phyloP scores from a whole-genome alignment of 2,888 invertebrate genomes.

The Aphodius sticticus region DNA sequence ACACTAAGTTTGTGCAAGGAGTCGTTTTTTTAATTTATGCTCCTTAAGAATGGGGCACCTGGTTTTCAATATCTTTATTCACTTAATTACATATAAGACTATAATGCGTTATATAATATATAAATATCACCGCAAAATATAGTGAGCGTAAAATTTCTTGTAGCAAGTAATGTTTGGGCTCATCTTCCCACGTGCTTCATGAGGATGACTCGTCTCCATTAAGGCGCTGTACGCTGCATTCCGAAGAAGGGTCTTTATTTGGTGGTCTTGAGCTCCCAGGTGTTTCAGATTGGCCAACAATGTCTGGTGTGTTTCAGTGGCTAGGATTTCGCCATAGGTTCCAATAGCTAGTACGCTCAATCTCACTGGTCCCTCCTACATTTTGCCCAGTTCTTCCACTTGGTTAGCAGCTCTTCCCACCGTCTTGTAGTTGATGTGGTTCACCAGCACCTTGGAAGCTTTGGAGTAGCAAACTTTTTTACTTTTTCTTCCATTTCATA shows the following conservation, averaged over 20 bases:
- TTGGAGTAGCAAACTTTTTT: conserved; percentile 30
- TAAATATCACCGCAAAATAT: no score
- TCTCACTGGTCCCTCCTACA: no score
- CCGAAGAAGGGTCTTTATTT: neutral
- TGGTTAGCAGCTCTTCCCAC: conserved; percentile 17
- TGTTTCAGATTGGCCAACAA: neutral
- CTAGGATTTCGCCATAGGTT: neutral
- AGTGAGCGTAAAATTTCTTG: no score
- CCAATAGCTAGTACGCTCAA: neutral
- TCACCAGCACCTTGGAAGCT: conserved; percentile 12
- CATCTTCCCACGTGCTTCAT: conserved; percentile 6
- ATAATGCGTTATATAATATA: no score
- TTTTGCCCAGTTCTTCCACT: conserved; percentile 5
- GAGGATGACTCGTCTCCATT: neutral
- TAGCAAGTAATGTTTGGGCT: no score
- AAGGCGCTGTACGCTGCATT: neutral
- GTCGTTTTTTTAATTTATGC: no score
- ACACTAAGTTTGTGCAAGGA: no score
- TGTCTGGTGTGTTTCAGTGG: neutral
- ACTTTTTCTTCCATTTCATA: neutral
- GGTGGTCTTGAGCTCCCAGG: neutral
- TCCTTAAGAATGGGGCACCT: no score
- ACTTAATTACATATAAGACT: no score
- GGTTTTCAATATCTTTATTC: no score
- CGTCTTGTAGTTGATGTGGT: neutral